Evolutionary conservation across 2,888 invertebrate genomes (phyloP), one percentile per base, ranked within the genome.

Genomic region (Bursaphelenchus okinawaensis): DNA sequence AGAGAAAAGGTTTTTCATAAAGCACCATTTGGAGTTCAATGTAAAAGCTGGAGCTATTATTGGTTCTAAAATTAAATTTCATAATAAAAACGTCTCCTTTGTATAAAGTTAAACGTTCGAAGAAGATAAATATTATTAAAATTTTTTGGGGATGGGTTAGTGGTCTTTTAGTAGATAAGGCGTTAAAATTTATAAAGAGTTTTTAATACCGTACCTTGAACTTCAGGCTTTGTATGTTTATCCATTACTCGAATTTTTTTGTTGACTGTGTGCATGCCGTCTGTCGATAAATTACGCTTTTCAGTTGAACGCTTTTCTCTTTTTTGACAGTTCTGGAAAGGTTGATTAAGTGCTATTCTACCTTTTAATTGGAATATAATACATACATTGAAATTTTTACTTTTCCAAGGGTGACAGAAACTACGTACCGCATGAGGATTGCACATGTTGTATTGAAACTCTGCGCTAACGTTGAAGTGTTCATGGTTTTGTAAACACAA

Each of bases 401-500:
- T n/a, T n/a, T n/a, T n/a, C n/a, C n/a, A n/a, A n/a, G n/a, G n/a
- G n/a, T n/a, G n/a, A n/a, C n/a, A n/a, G n/a, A n/a, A n/a, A n/a
- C n/a, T n/a, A n/a, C n/a, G n/a, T n/a, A n/a, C n/a, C n/a, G n/a
- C n/a, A n/a, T 40, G 40, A n/a, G 40, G 40, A 40, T n/a, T 40
- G 40, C 40, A 40, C 12, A 40, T 40, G 6, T n/a, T 40, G 16
- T 12, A 40, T 40, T 6, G 12, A 40, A 40, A 20, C 20, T 61
- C 56, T 24, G 8, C 19, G 63, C 6, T 23, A 24, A 4, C 57
- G 12, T 62, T 19, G 9, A 62, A n/a, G 9, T 62, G 23, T 20
- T 62, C 22, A 23, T 62, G 62, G 12, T n/a, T 20, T 62, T 68
- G 52, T 24, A 75, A 40, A 56, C 75, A 75, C 9, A 66, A 51